Evolutionary conservation across 2,797 vertebrate species (phyloP), one percentile per base, ranked within the genome.

Genomic region (Sphenopsis melanotis): DNA sequence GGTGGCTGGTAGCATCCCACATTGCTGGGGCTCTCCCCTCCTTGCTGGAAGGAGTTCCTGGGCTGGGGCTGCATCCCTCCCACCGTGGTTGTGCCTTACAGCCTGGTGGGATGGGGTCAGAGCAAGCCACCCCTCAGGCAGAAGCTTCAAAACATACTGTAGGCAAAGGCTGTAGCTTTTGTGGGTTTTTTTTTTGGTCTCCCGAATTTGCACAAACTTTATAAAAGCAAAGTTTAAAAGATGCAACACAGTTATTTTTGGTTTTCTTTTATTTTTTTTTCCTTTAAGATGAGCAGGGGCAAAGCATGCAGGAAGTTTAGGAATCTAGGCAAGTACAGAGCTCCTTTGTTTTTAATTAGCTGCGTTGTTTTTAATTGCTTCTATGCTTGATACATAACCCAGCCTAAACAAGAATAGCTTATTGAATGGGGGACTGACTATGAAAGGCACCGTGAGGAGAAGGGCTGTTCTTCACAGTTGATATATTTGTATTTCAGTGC

Each of bases 361-460:
- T 70, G 80, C 11, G 18, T 95, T 94, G 93, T 84, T 93, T 95
- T 96, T 96, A 96, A 96, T 97, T 96, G 95, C 94, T 92, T 91
- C 93, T 95, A 81, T 95, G 92, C 68, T 93, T 95, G 96, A 96
- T 95, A 91, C 90, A 94, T 93, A 96, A 92, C 94, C 95, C 95
- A 94, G 93, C 91, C 91, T 96, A 91, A 96, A 91, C 93, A 95
- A 96, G 85, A 95, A 94, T 91, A 93, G 96, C 95, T 94, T 93
- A 95, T 94, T 96, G 94, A 95, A 94, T 91, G 87, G 92, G 49
- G 94, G 79, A 70, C 89, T 93, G 93, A 65, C 88, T 95, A 83
- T 96, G 94, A 96, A 96, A 93, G 95, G 92, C 95, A 95, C 90
- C 32, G 80, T 86, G 93, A 96, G 89, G 65, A 87, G 69, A 61